Percentiles rank a stretch among this genome's conserved stretches.
phyloP scores from a whole-genome alignment of 2,888 invertebrate genomes.

The Cetonia aurata region DNA sequence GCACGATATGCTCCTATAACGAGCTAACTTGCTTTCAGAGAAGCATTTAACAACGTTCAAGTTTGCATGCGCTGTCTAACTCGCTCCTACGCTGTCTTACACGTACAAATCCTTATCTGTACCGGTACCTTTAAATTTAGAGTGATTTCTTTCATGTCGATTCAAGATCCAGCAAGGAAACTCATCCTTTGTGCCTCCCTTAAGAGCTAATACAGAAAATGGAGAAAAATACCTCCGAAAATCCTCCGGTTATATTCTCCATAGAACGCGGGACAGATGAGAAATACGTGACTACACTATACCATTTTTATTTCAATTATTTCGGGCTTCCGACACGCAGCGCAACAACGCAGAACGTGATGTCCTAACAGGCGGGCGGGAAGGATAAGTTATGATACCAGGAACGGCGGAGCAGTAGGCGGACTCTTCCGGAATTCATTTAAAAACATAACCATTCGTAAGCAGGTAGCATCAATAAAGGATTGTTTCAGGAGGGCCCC shows the following conservation, averaged over 20 bases:
- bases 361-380: background rate
- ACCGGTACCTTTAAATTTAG: too few species aligned
- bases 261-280: background rate
- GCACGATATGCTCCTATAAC: too few species aligned
- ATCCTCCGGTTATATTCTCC: background rate
- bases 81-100: too few species aligned
- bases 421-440: slow-evolving; percentile 23
- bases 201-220: background rate
- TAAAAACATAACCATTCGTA: slow-evolving; percentile 40
- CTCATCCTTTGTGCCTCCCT: background rate
- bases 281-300: background rate
- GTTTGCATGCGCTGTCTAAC: too few species aligned
- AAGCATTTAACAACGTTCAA: too few species aligned
- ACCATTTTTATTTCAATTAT: slow-evolving; percentile 16
- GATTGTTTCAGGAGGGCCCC: slow-evolving; percentile 1
- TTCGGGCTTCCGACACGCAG: background rate
- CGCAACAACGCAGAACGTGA: background rate
- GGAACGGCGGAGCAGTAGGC: background rate
- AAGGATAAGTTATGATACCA: background rate
- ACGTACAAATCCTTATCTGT: too few species aligned
- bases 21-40: too few species aligned
- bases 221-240: slow-evolving; percentile 1
- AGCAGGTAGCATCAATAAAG: slow-evolving; percentile 31
- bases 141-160: too few species aligned
- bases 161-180: too few species aligned